Evolutionary conservation across 30 jellyfish, hydroid and myxozoan genomes (phyloP).

Genomic region (Sanderia malayensis): DNA sequence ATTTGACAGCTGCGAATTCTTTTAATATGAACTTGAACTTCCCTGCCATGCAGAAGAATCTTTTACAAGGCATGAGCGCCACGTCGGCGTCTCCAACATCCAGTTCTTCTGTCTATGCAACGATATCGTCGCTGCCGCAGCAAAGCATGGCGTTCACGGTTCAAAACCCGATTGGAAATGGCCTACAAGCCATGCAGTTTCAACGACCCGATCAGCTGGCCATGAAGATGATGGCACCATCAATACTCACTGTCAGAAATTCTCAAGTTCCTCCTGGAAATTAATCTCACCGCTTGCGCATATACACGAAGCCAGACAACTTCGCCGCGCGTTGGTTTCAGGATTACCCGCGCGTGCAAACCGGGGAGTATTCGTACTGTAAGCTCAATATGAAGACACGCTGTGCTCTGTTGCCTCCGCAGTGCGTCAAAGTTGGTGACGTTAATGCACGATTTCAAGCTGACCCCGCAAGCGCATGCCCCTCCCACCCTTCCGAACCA

Average conservation of each 20-base stretch:
- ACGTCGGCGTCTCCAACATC: conserved; percentile 88
- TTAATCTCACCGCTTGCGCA: conserved; percentile 21
- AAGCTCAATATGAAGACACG: too few relatives aligned
- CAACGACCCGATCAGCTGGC: conserved; percentile 96
- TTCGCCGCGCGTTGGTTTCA: not conserved
- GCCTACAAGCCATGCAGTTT: conserved; percentile 83
- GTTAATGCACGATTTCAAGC: too few relatives aligned
- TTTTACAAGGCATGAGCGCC: conserved; percentile 72
- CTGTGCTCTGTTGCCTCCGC: too few relatives aligned
- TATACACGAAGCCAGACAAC: not conserved
- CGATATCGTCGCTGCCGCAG: conserved; percentile 78
- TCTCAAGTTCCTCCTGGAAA: conserved; percentile 94
- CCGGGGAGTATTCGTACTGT: too few relatives aligned
- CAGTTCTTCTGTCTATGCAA: conserved; percentile 75
- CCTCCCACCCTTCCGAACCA: too few relatives aligned
- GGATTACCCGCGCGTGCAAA: too few relatives aligned
- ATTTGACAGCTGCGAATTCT: conserved; percentile 49
- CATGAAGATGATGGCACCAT: conserved; percentile 92
- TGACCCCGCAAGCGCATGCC: too few relatives aligned
- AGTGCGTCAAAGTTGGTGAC: too few relatives aligned
- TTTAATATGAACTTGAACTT: conserved; percentile 81
- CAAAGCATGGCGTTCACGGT: conserved; percentile 83
- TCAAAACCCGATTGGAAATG: conserved; percentile 80
- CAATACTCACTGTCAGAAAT: conserved; percentile 76
- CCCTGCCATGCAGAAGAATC: conserved; percentile 74